Evolutionary conservation across 1,140 invertebrate species (phyloP), one percentile per base, ranked within the genome.

Genomic region (Kradibia gibbosae): DNA sequence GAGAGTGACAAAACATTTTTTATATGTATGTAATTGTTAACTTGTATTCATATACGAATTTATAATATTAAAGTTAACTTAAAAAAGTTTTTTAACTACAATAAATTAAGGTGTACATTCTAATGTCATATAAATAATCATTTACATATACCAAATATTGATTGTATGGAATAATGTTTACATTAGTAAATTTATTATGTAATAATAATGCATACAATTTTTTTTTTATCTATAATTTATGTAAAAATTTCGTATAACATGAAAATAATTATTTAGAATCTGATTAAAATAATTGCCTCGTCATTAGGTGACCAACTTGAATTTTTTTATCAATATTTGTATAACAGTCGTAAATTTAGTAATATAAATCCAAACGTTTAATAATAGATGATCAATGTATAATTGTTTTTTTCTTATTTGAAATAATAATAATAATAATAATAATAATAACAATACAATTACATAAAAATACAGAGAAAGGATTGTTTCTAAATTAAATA

Each of bases 141-240:
- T 60, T 62, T 62, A 34, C 25, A 34, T 15, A 62, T 62, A 13
- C 11, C 28, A 62, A 62, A 62, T 62, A 62, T 62, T 62, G 60
- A 62, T 62, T 34, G 28, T 62, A 62, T 62, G 31, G 60, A 62
- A 62, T 62, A 34, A 34, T 62, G 13, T 62, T 62, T 62, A 62
- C 60, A 34, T 62, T 34, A 62, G 31, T 15, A 62, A 62, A 62
- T 31, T 31, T 34, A 34, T 0, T 39, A 34, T 2, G 34, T 67
- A 22, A 67, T 39, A 13, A 36, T 67, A 39, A 39, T 67, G 34
- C 5, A 5, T 45, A 45, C 42, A 45, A 45, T 62, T 34, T 39
- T 67, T 67, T n/a, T 39, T 22, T 67, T 67, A 67, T 67, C 39
- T 39, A 67, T 67, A 67, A 67, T n/a, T 67, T 39, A 67, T 39